Evolutionary conservation across 2,888 invertebrate species (phyloP).

Genomic region (Cantharis lateralis): DNA sequence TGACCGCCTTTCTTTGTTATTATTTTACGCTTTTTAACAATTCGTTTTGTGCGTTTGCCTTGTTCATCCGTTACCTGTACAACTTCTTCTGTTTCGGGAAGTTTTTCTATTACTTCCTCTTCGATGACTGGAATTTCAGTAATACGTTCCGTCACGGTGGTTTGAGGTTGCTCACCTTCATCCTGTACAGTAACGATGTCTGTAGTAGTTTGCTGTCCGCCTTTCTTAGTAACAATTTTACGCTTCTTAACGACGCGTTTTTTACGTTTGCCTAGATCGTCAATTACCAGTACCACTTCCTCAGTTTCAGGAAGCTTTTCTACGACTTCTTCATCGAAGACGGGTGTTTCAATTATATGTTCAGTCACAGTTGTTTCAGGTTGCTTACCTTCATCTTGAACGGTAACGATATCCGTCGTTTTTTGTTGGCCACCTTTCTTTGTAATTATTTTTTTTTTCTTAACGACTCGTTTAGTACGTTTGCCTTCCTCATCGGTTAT

Average conservation of each 20-base stretch:
- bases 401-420: slow-evolving; percentile 48
- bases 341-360: slow-evolving; percentile 32
- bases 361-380: slow-evolving; percentile 40
- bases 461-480: slow-evolving; percentile 37
- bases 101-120: slow-evolving; percentile 34
- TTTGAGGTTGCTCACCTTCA: slow-evolving; percentile 53
- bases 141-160: slow-evolving; percentile 31
- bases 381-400: slow-evolving; percentile 44
- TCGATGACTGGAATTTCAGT: slow-evolving; percentile 35
- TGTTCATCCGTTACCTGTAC: background rate
- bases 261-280: slow-evolving; percentile 36
- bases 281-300: slow-evolving; percentile 19
- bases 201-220: slow-evolving; percentile 48
- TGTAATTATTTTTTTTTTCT: slow-evolving; percentile 40
- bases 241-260: slow-evolving; percentile 51
- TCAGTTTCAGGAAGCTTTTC: slow-evolving; percentile 42
- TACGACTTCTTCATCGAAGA: background rate
- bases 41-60: slow-evolving; percentile 31
- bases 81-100: slow-evolving; percentile 44
- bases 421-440: slow-evolving; percentile 39
- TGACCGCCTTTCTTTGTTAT: slow-evolving; percentile 43
- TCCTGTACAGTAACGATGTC: slow-evolving; percentile 56
- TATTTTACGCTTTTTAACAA: slow-evolving; percentile 42
- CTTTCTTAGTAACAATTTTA: slow-evolving; percentile 31
- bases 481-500: slow-evolving; percentile 36